Percentiles rank a stretch among this genome's conserved stretches.
These are phyloP conservation scores for Thunnus maccoyii DNA, from an alignment of 2,113 vertebrate species.

Conservation along the genomic window DNA sequence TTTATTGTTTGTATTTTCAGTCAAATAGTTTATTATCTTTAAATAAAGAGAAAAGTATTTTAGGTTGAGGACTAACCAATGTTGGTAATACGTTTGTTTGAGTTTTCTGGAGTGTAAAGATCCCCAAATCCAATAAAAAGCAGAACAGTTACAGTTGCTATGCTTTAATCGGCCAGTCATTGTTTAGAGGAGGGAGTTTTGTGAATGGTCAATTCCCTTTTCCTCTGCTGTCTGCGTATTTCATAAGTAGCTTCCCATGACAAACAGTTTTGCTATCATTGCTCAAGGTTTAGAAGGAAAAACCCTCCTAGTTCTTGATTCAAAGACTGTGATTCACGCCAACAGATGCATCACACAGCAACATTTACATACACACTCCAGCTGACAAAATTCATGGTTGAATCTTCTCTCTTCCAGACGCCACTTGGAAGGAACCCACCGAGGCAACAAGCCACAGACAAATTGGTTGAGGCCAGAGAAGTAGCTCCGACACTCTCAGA, in stretches of 20 bases:
- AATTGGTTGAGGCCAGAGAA: conserved; percentile 26
- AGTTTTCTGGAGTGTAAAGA: no score
- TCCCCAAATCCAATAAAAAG: no score
- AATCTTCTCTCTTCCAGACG: conserved; percentile 27
- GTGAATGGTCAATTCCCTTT: not conserved
- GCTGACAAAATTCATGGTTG: conserved; percentile 10
- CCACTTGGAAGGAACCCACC: conserved; percentile 21
- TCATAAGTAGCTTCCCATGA: not conserved
- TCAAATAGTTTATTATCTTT: no score
- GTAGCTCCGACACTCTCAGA: conserved; percentile 2
- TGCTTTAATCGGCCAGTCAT: not conserved
- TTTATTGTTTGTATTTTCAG: no score
- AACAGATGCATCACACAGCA: not conserved
- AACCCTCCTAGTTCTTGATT: not conserved
- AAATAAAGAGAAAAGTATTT: no score
- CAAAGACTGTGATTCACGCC: not conserved
- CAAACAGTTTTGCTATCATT: not conserved
- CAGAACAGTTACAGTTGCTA: not conserved
- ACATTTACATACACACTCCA: conserved; percentile 20
- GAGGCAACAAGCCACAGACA: conserved; percentile 49
- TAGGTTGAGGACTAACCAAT: no score
- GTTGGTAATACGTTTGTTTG: no score
- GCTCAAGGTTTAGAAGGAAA: not conserved
- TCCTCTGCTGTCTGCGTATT: not conserved
- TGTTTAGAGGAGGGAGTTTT: not conserved